Evolutionary conservation across 2,888 invertebrate species (phyloP).

Genomic region (Sarcophaga variegata): DNA sequence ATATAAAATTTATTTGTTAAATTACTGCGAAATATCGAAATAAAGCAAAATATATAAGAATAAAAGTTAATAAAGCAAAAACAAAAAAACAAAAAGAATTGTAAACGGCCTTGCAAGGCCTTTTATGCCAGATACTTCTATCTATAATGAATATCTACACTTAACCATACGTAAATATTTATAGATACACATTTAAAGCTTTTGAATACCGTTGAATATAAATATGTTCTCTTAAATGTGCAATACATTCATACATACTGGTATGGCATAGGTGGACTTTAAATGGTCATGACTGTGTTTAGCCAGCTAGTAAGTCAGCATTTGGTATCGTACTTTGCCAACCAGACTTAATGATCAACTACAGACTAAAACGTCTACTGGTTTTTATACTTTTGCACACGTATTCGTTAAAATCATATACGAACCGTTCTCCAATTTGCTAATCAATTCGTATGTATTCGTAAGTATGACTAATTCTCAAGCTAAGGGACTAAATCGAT

Average conservation of each 20-base stretch:
- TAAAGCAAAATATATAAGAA: no score
- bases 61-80: constrained; percentile 23
- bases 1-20: no score
- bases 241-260: background rate
- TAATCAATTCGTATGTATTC: background rate
- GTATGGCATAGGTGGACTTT: constrained; percentile 10
- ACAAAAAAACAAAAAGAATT: constrained; percentile 58
- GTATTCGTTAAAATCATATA: constrained; percentile 23
- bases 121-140: constrained; percentile 71
- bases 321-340: background rate
- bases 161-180: no score
- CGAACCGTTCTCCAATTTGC: background rate
- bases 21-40: no score
- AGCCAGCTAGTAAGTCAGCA: background rate
- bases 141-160: background rate
- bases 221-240: background rate
- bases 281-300: constrained; percentile 9
- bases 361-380: constrained; percentile 28
- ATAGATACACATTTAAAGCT: no score
- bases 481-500: constrained; percentile 22
- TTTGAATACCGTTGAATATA: no score
- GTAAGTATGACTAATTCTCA: constrained; percentile 51
- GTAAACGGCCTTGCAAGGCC: constrained; percentile 79
- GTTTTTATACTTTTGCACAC: constrained; percentile 35
- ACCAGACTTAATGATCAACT: constrained; percentile 25